Evolutionary conservation across 1,140 invertebrate genomes (phyloP), one percentile per base, ranked within the genome.

Genomic region (Panagrolaimus sp.): DNA sequence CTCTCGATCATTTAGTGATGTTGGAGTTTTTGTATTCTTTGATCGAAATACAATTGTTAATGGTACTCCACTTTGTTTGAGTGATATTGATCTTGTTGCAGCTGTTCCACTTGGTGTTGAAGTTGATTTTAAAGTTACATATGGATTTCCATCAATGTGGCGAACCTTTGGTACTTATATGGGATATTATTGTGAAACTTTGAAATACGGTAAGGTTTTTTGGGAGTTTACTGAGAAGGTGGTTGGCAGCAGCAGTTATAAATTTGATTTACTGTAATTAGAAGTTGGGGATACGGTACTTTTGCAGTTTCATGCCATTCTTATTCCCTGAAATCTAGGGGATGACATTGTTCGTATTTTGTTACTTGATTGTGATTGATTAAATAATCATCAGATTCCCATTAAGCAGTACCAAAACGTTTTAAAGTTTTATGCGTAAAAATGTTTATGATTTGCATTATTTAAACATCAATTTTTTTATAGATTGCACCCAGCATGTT

Each of bases 61-160:
- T 24, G 48, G 48, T n/a, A 52, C 48, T 52, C 48, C 48, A 24
- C 48, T 52, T n/a, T 24, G 26, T 52, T 52, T 52, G 48, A 24
- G 48, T 24, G 48, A 52, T 15, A 21, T 52, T 52, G 48, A 52
- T 15, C 48, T 52, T 7, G n/a, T 21, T 21, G 17, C 48, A 24
- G 48, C 48, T 52, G 48, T 52, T n/a, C 48, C 48, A n/a, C n/a
- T 52, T 24, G 48, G 48, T 24, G 48, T 24, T 52, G 48, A 52
- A 24, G 48, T 52, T 12, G 48, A 52, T 8, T 52, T 52, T 24
- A 52, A 52, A 24, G n/a, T 52, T n/a, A 52, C 48, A n/a, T 52
- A 52, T 52, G 48, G 48, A 1, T 52, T 52, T 52, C 48, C 48
- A 24, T 52, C 48, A n/a, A 52, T 21, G 14, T 52, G 48, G 48